phyloP scores from a whole-genome alignment of 2,888 invertebrate genomes.

The Leptinotarsa peninsularis region DNA sequence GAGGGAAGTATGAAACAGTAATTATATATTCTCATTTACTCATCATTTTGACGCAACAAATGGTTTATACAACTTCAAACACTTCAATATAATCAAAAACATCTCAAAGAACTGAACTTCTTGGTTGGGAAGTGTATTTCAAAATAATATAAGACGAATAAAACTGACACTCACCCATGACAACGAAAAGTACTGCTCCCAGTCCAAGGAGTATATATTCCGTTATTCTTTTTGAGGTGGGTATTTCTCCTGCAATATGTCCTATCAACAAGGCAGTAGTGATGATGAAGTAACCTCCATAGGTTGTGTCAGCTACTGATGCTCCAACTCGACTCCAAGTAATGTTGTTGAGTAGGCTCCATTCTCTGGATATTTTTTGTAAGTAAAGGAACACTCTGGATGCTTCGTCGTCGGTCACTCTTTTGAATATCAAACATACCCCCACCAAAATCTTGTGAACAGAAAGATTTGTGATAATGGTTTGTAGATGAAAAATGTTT shows the following conservation, averaged over 20 bases:
- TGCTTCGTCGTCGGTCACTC: slow-evolving; percentile 80
- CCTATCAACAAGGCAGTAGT: slow-evolving; percentile 76
- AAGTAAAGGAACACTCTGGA: slow-evolving; percentile 75
- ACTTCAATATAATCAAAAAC: too few species aligned
- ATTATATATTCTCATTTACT: too few species aligned
- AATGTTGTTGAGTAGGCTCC: slow-evolving; percentile 79
- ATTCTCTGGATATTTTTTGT: slow-evolving; percentile 79
- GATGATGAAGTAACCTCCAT: slow-evolving; percentile 79
- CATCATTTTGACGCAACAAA: too few species aligned
- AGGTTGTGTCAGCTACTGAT: slow-evolving; percentile 75
- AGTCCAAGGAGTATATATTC: slow-evolving; percentile 78
- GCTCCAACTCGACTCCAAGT: slow-evolving; percentile 80
- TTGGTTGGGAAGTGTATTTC: neutral
- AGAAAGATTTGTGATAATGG: neutral
- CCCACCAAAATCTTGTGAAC: slow-evolving; percentile 74
- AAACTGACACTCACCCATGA: slow-evolving; percentile 70
- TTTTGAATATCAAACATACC: slow-evolving; percentile 76
- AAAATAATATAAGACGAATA: neutral
- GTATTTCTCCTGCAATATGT: slow-evolving; percentile 75
- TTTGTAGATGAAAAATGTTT: too few species aligned
- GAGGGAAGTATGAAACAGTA: too few species aligned
- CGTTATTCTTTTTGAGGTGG: slow-evolving; percentile 72
- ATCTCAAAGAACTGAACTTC: neutral
- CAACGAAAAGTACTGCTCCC: slow-evolving; percentile 77
- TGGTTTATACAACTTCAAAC: too few species aligned